These are phyloP conservation scores for Octopus sinensis DNA, from an alignment of 1,140 invertebrate species.

Conservation along the genomic window DNA sequence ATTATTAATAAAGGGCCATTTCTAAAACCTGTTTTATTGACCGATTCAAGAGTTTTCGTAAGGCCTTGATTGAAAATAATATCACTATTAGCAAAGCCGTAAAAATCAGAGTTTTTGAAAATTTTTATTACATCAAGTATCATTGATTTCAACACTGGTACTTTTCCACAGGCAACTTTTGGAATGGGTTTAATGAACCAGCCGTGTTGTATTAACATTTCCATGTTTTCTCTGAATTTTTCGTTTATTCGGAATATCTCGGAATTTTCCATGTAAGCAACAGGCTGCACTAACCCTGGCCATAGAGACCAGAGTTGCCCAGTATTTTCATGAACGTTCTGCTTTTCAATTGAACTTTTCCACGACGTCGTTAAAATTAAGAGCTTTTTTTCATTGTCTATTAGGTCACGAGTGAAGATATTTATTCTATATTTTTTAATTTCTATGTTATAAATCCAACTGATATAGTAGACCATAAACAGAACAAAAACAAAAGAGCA, in stretches of 20 bases:
- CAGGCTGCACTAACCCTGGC: neutral
- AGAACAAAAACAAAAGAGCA: too few relatives aligned
- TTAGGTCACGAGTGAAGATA: too few relatives aligned
- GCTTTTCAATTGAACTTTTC: neutral
- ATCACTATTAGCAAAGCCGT: slow-evolving; percentile 5
- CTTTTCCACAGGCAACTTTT: neutral
- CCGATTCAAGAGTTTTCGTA: neutral
- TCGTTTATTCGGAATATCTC: neutral
- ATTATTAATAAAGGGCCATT: neutral
- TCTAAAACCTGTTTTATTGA: neutral
- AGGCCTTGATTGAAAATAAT: neutral
- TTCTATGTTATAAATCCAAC: too few relatives aligned
- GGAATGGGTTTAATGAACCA: neutral
- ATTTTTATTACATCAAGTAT: neutral
- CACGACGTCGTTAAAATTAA: neutral
- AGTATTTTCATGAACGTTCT: neutral
- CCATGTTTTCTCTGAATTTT: neutral
- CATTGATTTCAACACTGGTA: neutral
- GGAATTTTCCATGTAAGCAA: neutral
- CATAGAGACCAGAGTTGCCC: neutral
- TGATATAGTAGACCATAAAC: too few relatives aligned
- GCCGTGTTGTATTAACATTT: neutral
- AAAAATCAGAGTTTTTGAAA: neutral
- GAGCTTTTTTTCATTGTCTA: too few relatives aligned
- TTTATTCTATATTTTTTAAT: too few relatives aligned